A percentile compares a stretch with the other conserved stretches of the same genome.
Evolutionary conservation across 2,113 vertebrate genomes (phyloP).

Genomic region (Nematolebias whitei): DNA sequence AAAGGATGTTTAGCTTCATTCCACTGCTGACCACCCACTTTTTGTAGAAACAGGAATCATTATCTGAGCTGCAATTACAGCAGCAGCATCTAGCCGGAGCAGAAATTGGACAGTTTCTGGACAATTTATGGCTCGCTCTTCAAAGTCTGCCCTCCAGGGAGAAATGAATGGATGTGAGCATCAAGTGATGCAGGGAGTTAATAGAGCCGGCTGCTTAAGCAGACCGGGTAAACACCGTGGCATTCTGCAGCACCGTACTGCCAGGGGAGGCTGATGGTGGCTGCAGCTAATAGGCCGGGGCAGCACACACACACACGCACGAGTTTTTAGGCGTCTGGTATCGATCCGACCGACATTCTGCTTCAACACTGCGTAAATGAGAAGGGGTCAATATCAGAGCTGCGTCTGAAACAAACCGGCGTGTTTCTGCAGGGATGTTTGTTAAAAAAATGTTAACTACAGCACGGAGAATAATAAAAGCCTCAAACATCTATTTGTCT

Average conservation of each 20-base stretch:
- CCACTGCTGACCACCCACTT: slow-evolving; percentile 20
- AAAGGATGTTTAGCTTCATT: slow-evolving; percentile 2
- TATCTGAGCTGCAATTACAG: slow-evolving; percentile 50
- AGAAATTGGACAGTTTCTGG: slow-evolving; percentile 50
- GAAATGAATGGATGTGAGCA: slow-evolving; percentile 26
- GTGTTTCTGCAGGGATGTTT: slow-evolving; percentile 34
- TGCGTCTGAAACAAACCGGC: no score
- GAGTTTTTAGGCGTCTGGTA: slow-evolving; percentile 33
- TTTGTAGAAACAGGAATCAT: slow-evolving; percentile 29
- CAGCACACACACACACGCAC: slow-evolving; percentile 3
- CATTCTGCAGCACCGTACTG: slow-evolving; percentile 40
- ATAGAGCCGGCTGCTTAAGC: slow-evolving; percentile 40
- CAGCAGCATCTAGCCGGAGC: slow-evolving; percentile 35
- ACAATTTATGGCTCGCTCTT: slow-evolving; percentile 53
- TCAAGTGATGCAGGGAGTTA: slow-evolving; percentile 51
- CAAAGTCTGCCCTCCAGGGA: slow-evolving; percentile 34
- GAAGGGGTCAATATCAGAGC: slow-evolving; percentile 57
- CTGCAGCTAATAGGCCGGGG: slow-evolving; percentile 60
- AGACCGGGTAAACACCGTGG: slow-evolving; percentile 46
- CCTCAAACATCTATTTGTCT: not conserved
- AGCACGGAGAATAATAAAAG: slow-evolving; percentile 3
- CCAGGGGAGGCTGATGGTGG: slow-evolving; percentile 55
- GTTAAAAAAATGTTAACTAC: slow-evolving; percentile 14
- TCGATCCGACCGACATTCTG: slow-evolving; percentile 48
- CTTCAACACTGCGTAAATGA: slow-evolving; percentile 53